These are phyloP conservation scores for Scotopteryx bipunctaria DNA, from an alignment of 2,888 invertebrate species.

Conservation along the genomic window DNA sequence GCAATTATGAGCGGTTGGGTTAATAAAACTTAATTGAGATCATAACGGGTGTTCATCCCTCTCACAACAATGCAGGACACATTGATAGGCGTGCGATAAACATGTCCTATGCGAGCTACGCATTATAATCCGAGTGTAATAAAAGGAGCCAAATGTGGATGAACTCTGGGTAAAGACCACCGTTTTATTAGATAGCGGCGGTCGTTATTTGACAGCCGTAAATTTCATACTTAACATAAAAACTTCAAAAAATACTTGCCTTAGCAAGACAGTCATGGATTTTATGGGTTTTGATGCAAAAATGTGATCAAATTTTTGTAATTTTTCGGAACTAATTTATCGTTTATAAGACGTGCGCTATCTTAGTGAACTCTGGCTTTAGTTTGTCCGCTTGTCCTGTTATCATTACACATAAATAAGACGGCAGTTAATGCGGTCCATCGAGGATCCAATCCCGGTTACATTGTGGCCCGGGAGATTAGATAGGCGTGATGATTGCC, in stretches of 20 bases:
- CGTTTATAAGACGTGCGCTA: constrained; percentile 1
- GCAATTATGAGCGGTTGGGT: constrained; percentile 32
- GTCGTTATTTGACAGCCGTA: not conserved
- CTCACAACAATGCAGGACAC: constrained; percentile 38
- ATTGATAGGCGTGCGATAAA: constrained; percentile 38
- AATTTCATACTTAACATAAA: not conserved
- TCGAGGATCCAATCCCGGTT: constrained; percentile 66
- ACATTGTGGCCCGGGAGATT: constrained; percentile 76
- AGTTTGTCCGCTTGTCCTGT: constrained; percentile 47
- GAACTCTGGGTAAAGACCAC: not conserved
- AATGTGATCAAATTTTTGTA: no score
- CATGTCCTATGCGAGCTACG: constrained; percentile 33
- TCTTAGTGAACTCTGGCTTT: not conserved
- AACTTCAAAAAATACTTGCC: not conserved
- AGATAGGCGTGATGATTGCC: constrained; percentile 78
- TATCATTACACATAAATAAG: constrained; percentile 71
- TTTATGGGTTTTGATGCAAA: no score
- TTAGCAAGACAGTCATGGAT: no score
- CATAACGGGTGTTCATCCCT: constrained; percentile 36
- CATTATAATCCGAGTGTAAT: constrained; percentile 46
- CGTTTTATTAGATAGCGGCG: not conserved
- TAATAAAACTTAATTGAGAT: constrained; percentile 40
- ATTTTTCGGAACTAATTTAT: no score
- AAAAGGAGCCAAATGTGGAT: constrained; percentile 40
- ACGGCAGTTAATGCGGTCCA: constrained; percentile 65